Base-by-base conservation (phyloP, 2,113 vertebrate species). In the Tautogolabrus adspersus region DNA sequence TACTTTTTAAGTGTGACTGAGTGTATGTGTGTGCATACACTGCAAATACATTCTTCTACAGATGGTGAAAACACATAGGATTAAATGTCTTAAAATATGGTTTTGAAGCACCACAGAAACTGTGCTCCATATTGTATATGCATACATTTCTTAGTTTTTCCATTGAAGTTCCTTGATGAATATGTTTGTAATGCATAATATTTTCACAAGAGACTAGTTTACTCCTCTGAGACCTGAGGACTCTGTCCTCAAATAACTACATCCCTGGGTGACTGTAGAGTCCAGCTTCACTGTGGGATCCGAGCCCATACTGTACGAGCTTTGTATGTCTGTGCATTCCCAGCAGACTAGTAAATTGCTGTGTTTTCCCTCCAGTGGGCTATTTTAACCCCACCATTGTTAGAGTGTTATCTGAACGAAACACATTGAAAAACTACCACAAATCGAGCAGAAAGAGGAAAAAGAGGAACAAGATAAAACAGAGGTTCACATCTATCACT, bases 371-470 rank as follows among this genome's bases (percentile, higher is more conserved):
- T 57, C 46, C 76, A 62, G 30, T 69, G 75, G 58, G 75, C 76
- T 89, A 72, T 81, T 91, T 87, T 78, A 83, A 79, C 68, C 23
- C 60, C 8, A 59, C 77, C 77, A 91, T 90, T 91, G 89, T 92
- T 83, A 57, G n/a, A 44, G 56, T 46, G 68, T 81, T 88, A 80
- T 91, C 85, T 84, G 79, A 76, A 78, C 47, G 23, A 26, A 87
- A 77, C 85, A 90, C 83, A 72, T 82, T 66, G 62, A 49, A 47
- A 85, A 66, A 82, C 51, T 75, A 23, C 74, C 74, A 63, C 55
- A 68, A 81, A 82, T 77, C 61, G 49, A 65, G 79, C 11, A 58
- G 70, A 74, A n/a, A 78, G 65, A 79, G 69, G 72, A 84, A 79
- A 89, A 82, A 84, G 72, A 26, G 37, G 84, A 70, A 82, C 80